phyloP scores from a whole-genome alignment of 2,888 invertebrate genomes.

The Aspidapion aeneum region DNA sequence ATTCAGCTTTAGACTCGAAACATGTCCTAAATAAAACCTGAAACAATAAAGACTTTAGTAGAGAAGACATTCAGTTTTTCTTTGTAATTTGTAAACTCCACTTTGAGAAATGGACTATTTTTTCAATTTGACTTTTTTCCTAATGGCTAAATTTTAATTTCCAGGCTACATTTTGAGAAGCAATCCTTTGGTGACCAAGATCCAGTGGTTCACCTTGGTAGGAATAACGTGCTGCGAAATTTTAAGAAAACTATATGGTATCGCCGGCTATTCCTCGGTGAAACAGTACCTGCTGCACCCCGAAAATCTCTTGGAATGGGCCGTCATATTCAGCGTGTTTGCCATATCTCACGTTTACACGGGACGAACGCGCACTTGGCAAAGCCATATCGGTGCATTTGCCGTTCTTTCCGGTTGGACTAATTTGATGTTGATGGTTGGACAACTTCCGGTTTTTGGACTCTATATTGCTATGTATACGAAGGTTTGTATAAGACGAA shows the following conservation, averaged over 20 bases:
- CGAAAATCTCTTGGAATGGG: conserved; percentile 86
- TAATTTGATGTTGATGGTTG: conserved; percentile 88
- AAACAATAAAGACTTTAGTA: no score
- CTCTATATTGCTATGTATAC: conserved; percentile 91
- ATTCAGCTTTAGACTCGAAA: no score
- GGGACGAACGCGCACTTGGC: conserved; percentile 75
- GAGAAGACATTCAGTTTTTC: no score
- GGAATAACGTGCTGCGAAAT: conserved; percentile 78
- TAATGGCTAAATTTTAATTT: no score
- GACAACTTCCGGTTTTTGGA: conserved; percentile 82
- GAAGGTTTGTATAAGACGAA: no score
- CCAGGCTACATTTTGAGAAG: conserved; percentile 71
- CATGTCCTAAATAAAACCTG: no score
- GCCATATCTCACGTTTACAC: conserved; percentile 79
- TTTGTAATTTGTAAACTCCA: no score
- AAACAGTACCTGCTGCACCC: conserved; percentile 78
- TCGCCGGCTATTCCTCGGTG: conserved; percentile 76
- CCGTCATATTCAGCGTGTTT: conserved; percentile 79
- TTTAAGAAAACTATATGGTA: conserved; percentile 75
- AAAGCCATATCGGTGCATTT: conserved; percentile 83
- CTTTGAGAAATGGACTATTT: no score
- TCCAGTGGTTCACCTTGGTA: conserved; percentile 80
- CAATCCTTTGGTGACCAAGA: conserved; percentile 73
- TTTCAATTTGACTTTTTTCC: no score
- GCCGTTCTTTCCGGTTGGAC: conserved; percentile 85